A percentile compares a stretch with the other conserved stretches of the same genome.
Evolutionary conservation across 2,113 vertebrate species (phyloP).

Genomic region (Echinops telfairi): DNA sequence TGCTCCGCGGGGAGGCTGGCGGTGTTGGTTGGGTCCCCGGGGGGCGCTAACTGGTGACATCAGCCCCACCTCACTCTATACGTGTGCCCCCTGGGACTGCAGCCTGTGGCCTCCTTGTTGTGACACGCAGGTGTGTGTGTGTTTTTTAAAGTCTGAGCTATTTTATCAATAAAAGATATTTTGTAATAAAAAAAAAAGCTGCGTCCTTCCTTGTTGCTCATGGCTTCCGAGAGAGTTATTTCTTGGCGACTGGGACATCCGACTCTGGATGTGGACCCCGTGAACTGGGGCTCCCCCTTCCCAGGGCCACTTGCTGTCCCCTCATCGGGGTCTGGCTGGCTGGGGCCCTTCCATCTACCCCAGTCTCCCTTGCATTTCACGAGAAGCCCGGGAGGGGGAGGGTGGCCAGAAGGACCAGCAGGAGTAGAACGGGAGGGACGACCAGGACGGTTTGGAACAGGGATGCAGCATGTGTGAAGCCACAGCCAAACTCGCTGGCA

Average conservation of each 20-base stretch:
- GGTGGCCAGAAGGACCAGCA: background rate
- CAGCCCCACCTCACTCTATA: background rate
- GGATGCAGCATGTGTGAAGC: background rate
- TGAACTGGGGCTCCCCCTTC: background rate
- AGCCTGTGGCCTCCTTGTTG: constrained; percentile 1
- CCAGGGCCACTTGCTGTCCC: background rate
- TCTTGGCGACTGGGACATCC: background rate
- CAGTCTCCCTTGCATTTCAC: background rate
- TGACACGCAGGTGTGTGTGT: constrained; percentile 20
- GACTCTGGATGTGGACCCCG: background rate
- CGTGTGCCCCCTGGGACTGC: background rate
- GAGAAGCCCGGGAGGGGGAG: background rate
- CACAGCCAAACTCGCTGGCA: too few relatives aligned
- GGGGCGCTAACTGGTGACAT: background rate
- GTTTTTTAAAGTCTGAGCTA: constrained; percentile 69
- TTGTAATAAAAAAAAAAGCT: constrained; percentile 74
- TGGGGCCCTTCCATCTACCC: background rate
- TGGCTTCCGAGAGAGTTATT: background rate
- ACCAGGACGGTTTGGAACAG: background rate
- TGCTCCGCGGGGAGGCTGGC: background rate
- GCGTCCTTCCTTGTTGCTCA: constrained; percentile 38
- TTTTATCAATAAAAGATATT: constrained; percentile 85
- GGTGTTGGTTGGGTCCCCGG: background rate
- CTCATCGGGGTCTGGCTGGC: too few relatives aligned
- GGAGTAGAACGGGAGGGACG: background rate